A percentile compares a stretch with the other conserved stretches of the same genome.
Conservation (phyloP, 2,797 vertebrate species). For the Propithecus deckenii region DNA sequence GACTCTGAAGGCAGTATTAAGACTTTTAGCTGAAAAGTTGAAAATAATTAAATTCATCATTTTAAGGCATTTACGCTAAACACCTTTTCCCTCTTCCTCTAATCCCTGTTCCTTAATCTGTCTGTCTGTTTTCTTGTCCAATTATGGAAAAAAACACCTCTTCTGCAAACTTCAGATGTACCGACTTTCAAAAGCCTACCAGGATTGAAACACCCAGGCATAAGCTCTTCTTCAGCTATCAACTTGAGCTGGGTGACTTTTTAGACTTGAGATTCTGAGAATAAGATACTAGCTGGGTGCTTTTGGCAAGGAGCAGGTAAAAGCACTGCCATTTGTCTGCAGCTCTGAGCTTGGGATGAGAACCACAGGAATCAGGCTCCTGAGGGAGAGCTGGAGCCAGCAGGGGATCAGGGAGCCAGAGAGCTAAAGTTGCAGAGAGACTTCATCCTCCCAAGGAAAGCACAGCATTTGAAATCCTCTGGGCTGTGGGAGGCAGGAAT, state of each 20-base stretch:
- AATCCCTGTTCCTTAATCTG: conserved; percentile 12
- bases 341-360: background rate
- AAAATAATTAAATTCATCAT: background rate
- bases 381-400: background rate
- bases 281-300: background rate
- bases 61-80: background rate
- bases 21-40: background rate
- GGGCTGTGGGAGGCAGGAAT: background rate
- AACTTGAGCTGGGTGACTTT: background rate
- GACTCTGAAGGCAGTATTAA: background rate
- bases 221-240: background rate
- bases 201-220: background rate
- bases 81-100: background rate
- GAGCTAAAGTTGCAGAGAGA: background rate
- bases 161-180: background rate
- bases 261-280: background rate
- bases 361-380: background rate
- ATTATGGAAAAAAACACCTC: background rate
- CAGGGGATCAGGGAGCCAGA: background rate
- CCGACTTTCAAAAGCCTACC: background rate
- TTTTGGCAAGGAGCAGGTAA: background rate
- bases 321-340: rapidly evolving
- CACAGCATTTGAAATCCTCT: background rate
- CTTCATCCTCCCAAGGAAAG: background rate
- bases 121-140: background rate